Conservation (phyloP, 2,797 vertebrate species). For the Scyliorhinus canicula region DNA sequence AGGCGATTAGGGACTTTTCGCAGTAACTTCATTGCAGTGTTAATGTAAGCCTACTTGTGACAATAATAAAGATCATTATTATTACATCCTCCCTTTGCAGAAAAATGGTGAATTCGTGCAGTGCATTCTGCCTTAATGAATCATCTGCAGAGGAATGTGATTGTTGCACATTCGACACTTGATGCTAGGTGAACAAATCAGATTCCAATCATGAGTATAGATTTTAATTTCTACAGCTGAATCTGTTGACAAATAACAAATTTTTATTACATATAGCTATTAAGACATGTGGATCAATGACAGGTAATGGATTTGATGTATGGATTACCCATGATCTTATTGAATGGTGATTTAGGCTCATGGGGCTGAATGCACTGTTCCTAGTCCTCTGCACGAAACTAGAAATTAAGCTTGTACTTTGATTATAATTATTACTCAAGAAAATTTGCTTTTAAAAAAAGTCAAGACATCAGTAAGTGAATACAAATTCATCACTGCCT, state of each 20-base stretch:
- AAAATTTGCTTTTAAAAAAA: not conserved
- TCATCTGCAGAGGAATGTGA: not conserved
- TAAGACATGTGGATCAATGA: not conserved
- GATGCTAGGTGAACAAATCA: not conserved
- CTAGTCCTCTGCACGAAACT: not conserved
- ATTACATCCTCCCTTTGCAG: not conserved
- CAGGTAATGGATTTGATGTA: not conserved
- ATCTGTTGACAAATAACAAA: not conserved
- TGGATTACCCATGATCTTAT: not conserved
- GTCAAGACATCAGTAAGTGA: not conserved
- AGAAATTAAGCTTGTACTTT: not conserved
- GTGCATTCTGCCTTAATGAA: not conserved
- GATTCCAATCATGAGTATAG: not conserved
- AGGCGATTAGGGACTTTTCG: too few species aligned
- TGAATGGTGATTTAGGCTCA: not conserved
- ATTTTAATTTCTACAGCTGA: not conserved
- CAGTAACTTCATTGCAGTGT: too few species aligned
- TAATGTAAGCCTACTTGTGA: too few species aligned
- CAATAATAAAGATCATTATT: too few species aligned
- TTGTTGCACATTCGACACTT: not conserved
- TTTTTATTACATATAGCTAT: not conserved
- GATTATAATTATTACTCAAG: not conserved
- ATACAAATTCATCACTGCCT: not conserved
- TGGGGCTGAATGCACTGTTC: not conserved
- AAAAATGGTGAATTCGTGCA: not conserved